Conservation (phyloP, 2,797 vertebrate species). For the Lacerta viridis region DNA sequence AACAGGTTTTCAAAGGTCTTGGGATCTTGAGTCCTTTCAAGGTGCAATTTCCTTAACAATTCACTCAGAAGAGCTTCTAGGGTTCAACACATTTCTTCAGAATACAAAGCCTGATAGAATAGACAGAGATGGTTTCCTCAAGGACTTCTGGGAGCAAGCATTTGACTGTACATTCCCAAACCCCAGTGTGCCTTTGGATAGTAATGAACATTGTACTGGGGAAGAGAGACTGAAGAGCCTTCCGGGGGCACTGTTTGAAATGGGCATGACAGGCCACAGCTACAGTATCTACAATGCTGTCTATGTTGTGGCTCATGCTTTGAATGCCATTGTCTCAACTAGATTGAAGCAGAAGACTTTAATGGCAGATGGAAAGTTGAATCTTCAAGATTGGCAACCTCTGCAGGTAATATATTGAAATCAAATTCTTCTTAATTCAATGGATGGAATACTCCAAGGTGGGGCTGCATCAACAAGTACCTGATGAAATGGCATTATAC, state of each 20-base stretch:
- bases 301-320: neutral
- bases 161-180: neutral
- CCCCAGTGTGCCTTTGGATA: neutral
- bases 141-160: slow-evolving; percentile 8
- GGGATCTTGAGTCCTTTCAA: neutral
- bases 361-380: too few species aligned
- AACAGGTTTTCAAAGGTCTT: neutral
- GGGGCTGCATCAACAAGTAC: too few species aligned
- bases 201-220: neutral
- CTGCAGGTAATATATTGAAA: neutral
- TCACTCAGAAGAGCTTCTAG: neutral
- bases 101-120: neutral
- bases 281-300: slow-evolving; percentile 20
- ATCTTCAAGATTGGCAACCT: neutral
- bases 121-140: neutral
- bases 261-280: neutral
- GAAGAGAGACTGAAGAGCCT: neutral
- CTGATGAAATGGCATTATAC: too few species aligned
- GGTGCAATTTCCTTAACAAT: neutral
- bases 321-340: neutral
- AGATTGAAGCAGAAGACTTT: too few species aligned
- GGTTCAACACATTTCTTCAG: neutral
- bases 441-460: too few species aligned
- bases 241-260: neutral
- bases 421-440: too few species aligned